Evolutionary conservation across 2,888 invertebrate genomes (phyloP), one percentile per base, ranked within the genome.

Genomic region (Drosophila quinaria): DNA sequence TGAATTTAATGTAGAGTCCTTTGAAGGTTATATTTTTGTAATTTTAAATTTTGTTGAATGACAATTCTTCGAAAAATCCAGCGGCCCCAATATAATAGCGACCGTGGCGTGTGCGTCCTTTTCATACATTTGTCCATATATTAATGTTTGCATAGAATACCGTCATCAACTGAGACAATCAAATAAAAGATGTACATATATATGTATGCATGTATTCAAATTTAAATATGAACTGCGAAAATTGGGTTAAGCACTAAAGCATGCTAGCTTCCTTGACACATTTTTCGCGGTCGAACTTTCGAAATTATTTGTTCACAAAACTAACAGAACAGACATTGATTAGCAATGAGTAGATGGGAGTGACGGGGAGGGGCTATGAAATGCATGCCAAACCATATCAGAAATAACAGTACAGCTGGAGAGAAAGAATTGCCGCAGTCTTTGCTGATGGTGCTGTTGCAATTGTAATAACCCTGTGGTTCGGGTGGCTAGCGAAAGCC

Each of bases 211-310:
- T 29, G 29, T 9, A 29, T 2, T 8, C 6, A 13, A 35, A 35
- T 35, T 13, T 51, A 35, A 2, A 51, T 52, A 59, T 61, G 35
- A 46, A 52, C 33, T 67, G 47, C 42, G 56, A 68, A 81, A 85
- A 84, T 83, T 80, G 85, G 87, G 87, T 85, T 89, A 74, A 76
- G 81, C 89, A 83, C 75, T 81, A 89, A 89, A 87, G 78, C 81
- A 85, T 77, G 81, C 87, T 78, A 87, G 84, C 79, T 77, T 87
- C 85, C 85, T 85, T 85, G 85, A 85, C 85, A 85, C 60, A 89
- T 84, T 75, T 85, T 68, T 15, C 37, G 35, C 50, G 68, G 54
- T 66, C 55, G 46, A 50, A 51, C 76, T 78, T 78, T 74, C 65
- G 77, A 78, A 78, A 76, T 79, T 35, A 56, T 50, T 65, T 66